Evolutionary conservation across 1,140 invertebrate species (phyloP).

Genomic region (Diprion similis): DNA sequence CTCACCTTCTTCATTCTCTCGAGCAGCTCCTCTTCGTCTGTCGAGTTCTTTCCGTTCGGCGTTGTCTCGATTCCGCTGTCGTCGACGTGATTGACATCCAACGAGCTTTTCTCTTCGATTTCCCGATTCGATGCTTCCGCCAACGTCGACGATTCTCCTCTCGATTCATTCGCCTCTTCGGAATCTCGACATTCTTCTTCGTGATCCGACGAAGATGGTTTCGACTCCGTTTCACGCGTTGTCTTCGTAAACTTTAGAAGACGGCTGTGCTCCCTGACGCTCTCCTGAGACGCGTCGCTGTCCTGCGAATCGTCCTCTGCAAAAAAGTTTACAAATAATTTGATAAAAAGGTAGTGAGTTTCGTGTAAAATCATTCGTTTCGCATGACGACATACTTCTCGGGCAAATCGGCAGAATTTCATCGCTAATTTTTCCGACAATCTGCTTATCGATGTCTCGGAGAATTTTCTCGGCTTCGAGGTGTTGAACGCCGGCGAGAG

Average conservation of each 20-base stretch:
- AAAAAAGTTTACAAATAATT: not conserved
- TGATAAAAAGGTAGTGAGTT: not conserved
- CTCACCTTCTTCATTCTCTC: slow-evolving; percentile 33
- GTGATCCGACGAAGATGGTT: slow-evolving; percentile 25
- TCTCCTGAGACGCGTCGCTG: not conserved
- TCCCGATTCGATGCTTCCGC: not conserved
- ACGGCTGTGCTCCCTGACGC: slow-evolving; percentile 8
- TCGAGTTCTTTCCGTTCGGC: slow-evolving; percentile 24
- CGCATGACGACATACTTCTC: not conserved
- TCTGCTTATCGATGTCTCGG: not conserved
- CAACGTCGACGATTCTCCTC: slow-evolving; percentile 4
- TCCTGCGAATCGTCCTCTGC: not conserved
- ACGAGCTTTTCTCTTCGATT: slow-evolving; percentile 14
- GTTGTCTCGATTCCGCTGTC: slow-evolving; percentile 43
- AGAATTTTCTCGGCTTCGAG: no score
- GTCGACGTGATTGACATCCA: slow-evolving; percentile 25
- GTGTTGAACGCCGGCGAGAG: not conserved
- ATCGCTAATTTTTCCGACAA: not conserved
- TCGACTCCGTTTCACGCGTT: slow-evolving; percentile 6
- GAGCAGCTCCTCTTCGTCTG: slow-evolving; percentile 25
- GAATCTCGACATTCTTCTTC: slow-evolving; percentile 14
- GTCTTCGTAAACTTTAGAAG: not conserved
- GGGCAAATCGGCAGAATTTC: not conserved
- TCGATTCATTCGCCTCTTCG: slow-evolving; percentile 15
- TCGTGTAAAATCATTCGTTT: not conserved